phyloP scores from a whole-genome alignment of 2,113 vertebrate species.

The Pseudopodoces humilis region DNA sequence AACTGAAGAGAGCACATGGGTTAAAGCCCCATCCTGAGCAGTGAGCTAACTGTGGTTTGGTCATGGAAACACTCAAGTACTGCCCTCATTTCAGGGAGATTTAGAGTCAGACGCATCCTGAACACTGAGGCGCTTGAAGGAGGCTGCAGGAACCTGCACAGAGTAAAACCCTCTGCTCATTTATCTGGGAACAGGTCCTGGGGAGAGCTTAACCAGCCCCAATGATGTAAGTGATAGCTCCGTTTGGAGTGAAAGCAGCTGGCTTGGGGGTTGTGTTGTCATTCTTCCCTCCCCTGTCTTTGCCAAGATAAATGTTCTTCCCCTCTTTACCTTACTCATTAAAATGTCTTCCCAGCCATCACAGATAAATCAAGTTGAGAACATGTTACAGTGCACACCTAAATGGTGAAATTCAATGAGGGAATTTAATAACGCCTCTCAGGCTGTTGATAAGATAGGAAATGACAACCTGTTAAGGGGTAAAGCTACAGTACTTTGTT shows the following conservation, averaged over 20 bases:
- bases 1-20: background rate
- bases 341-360: background rate
- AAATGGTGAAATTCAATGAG: background rate
- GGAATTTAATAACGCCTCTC: slow-evolving; percentile 8
- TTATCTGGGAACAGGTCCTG: slow-evolving; percentile 20
- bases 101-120: background rate
- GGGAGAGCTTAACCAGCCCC: background rate
- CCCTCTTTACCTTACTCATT: slow-evolving; percentile 17
- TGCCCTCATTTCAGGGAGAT: background rate
- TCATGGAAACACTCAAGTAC: background rate
- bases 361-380: slow-evolving; percentile 4
- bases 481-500: background rate
- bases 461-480: background rate
- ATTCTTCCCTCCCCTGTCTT: background rate
- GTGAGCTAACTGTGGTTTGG: background rate
- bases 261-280: background rate
- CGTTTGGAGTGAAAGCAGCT: slow-evolving; percentile 28
- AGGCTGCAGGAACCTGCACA: background rate
- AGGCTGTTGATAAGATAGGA: background rate
- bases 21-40: background rate
- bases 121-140: background rate
- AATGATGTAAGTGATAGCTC: slow-evolving; percentile 3
- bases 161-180: background rate
- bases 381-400: background rate
- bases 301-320: slow-evolving; percentile 39